Base-by-base conservation (phyloP, 2,888 invertebrate species). In the Caenorhabditis plicata region DNA sequence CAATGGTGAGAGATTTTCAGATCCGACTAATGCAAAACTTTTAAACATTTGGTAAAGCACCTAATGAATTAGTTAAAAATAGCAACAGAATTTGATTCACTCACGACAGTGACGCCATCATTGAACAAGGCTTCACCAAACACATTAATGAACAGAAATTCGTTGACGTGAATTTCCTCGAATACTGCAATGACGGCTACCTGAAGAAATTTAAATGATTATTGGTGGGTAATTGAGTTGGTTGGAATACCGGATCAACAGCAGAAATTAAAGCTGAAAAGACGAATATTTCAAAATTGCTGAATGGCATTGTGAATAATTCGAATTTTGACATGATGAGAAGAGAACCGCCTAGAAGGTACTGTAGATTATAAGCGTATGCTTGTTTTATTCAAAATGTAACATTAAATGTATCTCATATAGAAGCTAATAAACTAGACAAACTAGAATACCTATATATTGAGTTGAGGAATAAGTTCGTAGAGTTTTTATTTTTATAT, bases 111-210 rank as follows among this genome's bases (percentile, higher is more conserved):
- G 71, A 96, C 95, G 53, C 94, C 96, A 83, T 96, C 96, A 83
- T 96, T 96, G 64, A 96, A 87, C 73, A 96, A 86, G 29, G 94
- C 94, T 84, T 96, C 96, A 42, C 96, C 96, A 83, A 96, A 96
- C 41, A 96, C 95, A 61, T 96, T 92, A 81, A 96, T 95, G 83
- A 96, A 94, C 64, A 96, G 87, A 73, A 95, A 90, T 86, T 96
- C 94, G 82, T 95, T 92, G 71, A 96, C 95, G 81, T 95, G 94
- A 38, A 70, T 66, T 45, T 73, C 72, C 41, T 70, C 67, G 40
- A 72, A 72, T 9, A 69, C 61, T 1, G 69, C 70, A 41, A 71
- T 71, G 3, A 71, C 71, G 1, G 73, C 71, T 1, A 66, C n/a
- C n/a, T n/a, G n/a, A n/a, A n/a, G n/a, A n/a, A n/a, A n/a, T n/a